A percentile compares a stretch with the other conserved stretches of the same genome.
These are phyloP conservation scores for Mamestra brassicae DNA, from an alignment of 2,888 invertebrate genomes.

Conservation along the genomic window DNA sequence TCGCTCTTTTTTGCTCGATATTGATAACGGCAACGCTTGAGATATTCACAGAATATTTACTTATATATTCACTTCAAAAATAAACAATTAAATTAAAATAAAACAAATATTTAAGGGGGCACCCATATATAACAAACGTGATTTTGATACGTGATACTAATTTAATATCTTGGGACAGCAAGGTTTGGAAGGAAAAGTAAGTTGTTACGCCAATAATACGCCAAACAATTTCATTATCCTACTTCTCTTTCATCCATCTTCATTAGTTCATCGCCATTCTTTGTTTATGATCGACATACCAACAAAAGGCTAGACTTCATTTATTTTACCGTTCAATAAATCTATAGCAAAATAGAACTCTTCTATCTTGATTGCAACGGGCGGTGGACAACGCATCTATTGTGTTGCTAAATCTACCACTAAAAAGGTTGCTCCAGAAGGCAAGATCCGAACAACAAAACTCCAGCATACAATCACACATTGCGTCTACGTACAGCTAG, in stretches of 20 bases:
- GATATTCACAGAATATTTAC: too few relatives aligned
- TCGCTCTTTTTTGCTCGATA: too few relatives aligned
- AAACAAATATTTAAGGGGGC: too few relatives aligned
- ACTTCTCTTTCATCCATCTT: slow-evolving; percentile 12
- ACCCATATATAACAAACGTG: too few relatives aligned
- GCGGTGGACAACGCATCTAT: slow-evolving; percentile 19
- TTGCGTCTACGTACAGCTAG: too few relatives aligned
- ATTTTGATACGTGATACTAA: too few relatives aligned
- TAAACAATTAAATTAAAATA: too few relatives aligned
- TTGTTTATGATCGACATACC: slow-evolving; percentile 21
- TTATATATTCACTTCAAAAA: too few relatives aligned
- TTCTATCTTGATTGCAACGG: slow-evolving; percentile 55
- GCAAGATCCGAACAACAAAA: background rate
- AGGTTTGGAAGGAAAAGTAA: too few relatives aligned
- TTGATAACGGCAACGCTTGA: too few relatives aligned
- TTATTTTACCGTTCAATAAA: slow-evolving; percentile 38
- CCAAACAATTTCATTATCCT: background rate
- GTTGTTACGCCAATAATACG: background rate
- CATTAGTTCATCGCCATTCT: background rate
- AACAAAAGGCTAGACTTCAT: slow-evolving; percentile 38
- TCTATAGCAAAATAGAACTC: slow-evolving; percentile 33
- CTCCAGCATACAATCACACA: background rate
- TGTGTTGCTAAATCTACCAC: slow-evolving; percentile 1
- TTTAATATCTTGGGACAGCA: too few relatives aligned
- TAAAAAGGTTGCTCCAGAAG: slow-evolving; percentile 13